phyloP scores from a whole-genome alignment of 2,888 invertebrate species.

The Drosophila borborema region DNA sequence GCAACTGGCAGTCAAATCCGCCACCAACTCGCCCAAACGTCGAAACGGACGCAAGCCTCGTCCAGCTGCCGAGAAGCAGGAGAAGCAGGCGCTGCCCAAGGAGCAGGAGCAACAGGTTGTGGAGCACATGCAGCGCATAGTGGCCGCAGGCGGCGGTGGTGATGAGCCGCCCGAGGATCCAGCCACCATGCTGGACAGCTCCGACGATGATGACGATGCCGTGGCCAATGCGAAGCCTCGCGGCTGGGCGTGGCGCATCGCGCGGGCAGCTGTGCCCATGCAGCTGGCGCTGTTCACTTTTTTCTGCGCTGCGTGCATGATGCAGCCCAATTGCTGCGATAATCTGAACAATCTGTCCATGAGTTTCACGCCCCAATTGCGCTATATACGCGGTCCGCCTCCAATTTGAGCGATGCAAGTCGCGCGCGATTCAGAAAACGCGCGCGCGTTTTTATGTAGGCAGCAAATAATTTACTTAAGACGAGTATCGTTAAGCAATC shows the following conservation, averaged over 20 bases:
- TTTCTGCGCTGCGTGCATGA: conserved; percentile 89
- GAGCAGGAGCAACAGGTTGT: conserved; percentile 44
- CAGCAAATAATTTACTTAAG: conserved; percentile 39
- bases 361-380: conserved; percentile 90
- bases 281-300: conserved; percentile 89
- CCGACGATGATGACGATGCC: conserved; percentile 65
- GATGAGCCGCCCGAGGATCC: conserved; percentile 80
- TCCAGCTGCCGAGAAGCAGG: conserved; percentile 21
- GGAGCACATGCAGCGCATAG: conserved; percentile 44
- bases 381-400: conserved; percentile 91
- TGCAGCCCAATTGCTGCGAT: conserved; percentile 91
- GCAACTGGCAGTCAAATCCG: conserved; percentile 37
- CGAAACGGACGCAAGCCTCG: conserved; percentile 50
- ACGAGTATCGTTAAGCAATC: conserved; percentile 47
- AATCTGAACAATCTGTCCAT: conserved; percentile 90
- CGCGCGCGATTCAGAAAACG: conserved; percentile 9
- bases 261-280: conserved; percentile 89
- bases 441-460: conserved; percentile 55
- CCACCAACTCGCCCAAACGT: conserved; percentile 60
- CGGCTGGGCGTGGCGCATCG: conserved; percentile 89
- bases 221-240: conserved; percentile 48
- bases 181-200: conserved; percentile 59
- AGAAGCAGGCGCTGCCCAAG: conserved; percentile 4
- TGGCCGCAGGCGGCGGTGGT: conserved; percentile 68
- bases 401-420: conserved; percentile 87